Conservation (phyloP, 2,888 invertebrate species). For the Dilophus febrilis region DNA sequence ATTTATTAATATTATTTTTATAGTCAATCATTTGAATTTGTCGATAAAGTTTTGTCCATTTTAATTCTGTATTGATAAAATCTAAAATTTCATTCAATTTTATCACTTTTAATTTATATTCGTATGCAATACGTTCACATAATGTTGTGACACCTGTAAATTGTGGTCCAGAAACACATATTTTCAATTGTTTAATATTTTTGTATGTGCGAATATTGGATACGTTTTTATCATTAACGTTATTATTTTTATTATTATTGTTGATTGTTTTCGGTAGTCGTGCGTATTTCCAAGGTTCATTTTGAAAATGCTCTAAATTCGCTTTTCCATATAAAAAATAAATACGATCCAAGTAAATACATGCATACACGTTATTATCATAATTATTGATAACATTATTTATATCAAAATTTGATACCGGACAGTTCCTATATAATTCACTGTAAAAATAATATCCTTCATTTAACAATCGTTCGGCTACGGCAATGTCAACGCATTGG, state of each 20-base stretch:
- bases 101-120: constrained; percentile 36
- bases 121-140: constrained; percentile 34
- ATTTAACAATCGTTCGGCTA: too few relatives aligned
- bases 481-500: too few relatives aligned
- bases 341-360: constrained; percentile 39
- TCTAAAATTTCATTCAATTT: constrained; percentile 37
- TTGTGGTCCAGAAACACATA: constrained; percentile 42
- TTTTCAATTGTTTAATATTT: constrained; percentile 34
- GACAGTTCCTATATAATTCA: too few relatives aligned
- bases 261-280: constrained; percentile 26
- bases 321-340: constrained; percentile 39
- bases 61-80: constrained; percentile 31
- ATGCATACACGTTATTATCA: constrained; percentile 31
- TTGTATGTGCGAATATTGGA: constrained; percentile 15
- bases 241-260: too few relatives aligned
- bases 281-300: constrained; percentile 39
- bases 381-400: too few relatives aligned
- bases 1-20: neutral
- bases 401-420: too few relatives aligned
- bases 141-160: constrained; percentile 43
- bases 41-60: constrained; percentile 31
- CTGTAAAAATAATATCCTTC: too few relatives aligned
- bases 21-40: neutral
- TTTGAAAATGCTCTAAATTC: constrained; percentile 33
- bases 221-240: too few relatives aligned